These are phyloP conservation scores for Crypturellus undulatus DNA, from an alignment of 2,113 vertebrate genomes.

Conservation along the genomic window DNA sequence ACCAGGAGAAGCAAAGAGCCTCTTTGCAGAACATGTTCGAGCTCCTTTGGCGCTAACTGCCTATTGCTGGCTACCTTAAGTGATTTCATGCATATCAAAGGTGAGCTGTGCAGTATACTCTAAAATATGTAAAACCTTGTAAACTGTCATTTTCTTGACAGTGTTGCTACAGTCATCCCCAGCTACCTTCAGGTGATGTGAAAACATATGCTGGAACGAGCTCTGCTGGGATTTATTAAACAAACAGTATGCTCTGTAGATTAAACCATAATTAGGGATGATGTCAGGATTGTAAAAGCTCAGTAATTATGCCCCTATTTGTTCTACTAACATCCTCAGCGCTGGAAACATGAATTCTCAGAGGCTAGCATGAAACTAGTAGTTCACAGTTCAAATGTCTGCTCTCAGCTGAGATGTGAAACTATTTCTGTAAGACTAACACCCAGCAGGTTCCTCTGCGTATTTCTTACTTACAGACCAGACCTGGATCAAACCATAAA, in stretches of 20 bases:
- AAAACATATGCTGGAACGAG: neutral
- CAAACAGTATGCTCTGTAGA: slow-evolving; percentile 33
- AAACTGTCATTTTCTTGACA: neutral
- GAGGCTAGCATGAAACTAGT: neutral
- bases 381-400: neutral
- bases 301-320: neutral
- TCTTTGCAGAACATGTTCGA: neutral
- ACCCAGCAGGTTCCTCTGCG: neutral
- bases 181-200: slow-evolving; percentile 37
- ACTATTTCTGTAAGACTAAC: neutral
- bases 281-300: neutral
- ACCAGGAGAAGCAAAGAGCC: neutral
- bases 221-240: slow-evolving; percentile 60
- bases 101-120: neutral
- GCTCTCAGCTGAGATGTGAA: neutral
- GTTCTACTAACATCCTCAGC: slow-evolving; percentile 12
- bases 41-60: neutral
- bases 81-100: neutral
- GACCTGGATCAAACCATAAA: neutral
- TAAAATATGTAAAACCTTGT: neutral
- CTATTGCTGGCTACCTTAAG: neutral
- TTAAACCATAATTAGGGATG: slow-evolving; percentile 42
- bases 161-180: neutral
- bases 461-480: neutral
- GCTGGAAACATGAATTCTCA: neutral